Evolutionary conservation across 2,113 vertebrate species (phyloP).

Genomic region (Myocastor coypus): DNA sequence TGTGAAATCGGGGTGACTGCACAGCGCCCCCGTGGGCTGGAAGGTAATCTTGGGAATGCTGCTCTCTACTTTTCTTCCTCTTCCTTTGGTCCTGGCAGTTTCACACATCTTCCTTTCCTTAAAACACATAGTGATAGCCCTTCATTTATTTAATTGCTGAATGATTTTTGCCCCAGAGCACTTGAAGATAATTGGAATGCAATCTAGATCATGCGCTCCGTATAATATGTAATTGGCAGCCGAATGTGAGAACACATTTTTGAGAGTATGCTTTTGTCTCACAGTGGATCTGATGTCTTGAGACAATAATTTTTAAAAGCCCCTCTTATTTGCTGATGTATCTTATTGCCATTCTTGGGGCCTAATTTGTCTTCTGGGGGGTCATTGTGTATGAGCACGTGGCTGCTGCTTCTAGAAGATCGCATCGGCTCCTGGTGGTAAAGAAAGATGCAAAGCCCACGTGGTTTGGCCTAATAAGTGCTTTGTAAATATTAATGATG

Average conservation of each 20-base stretch:
- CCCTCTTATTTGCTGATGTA: not conserved
- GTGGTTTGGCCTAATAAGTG: not conserved
- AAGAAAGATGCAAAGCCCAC: not conserved
- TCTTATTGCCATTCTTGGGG: not conserved
- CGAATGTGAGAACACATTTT: not conserved
- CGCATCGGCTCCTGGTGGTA: not conserved
- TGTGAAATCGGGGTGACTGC: not conserved
- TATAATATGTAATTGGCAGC: conserved; percentile 73
- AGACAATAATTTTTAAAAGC: conserved; percentile 7
- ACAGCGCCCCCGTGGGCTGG: not conserved
- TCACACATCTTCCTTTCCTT: conserved; percentile 39
- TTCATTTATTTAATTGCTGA: conserved; percentile 68
- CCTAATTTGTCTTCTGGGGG: not conserved
- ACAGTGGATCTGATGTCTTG: not conserved
- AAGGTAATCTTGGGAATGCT: not conserved
- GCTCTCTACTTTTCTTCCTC: not conserved
- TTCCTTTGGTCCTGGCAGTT: conserved; percentile 35
- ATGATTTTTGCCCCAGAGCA: conserved; percentile 63
- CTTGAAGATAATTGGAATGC: conserved; percentile 72
- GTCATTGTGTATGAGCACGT: not conserved
- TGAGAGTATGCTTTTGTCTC: conserved; percentile 22
- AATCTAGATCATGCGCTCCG: conserved; percentile 64
- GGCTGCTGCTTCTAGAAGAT: not conserved
- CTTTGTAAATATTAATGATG: not conserved
- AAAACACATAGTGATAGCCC: conserved; percentile 55